Percentiles rank a stretch among this genome's conserved stretches.
Evolutionary conservation across 2,888 invertebrate genomes (phyloP).

Genomic region (Elysia crispata): DNA sequence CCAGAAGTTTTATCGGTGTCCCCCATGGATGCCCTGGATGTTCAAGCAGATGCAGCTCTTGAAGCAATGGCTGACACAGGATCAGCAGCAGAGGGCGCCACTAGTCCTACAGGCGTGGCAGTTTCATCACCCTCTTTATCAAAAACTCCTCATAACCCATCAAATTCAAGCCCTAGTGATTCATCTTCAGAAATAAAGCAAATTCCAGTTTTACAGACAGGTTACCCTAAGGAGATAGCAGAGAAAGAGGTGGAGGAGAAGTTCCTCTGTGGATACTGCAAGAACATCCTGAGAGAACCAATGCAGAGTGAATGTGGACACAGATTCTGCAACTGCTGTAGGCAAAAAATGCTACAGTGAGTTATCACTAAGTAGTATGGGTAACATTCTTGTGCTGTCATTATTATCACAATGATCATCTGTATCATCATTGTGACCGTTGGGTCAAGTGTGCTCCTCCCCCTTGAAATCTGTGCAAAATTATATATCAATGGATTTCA

Average conservation of each 20-base stretch:
- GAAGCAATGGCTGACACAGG: conserved; percentile 31
- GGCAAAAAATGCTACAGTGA: conserved; percentile 31
- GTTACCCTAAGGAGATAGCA: conserved; percentile 32
- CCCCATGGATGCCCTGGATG: conserved; percentile 36
- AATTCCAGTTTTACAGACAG: not conserved
- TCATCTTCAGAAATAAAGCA: too few species aligned
- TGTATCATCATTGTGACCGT: too few species aligned
- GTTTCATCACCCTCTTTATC: not conserved
- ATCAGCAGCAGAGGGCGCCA: not conserved
- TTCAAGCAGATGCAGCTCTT: conserved; percentile 29
- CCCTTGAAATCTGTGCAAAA: too few species aligned
- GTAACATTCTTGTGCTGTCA: too few species aligned
- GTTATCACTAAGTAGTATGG: too few species aligned
- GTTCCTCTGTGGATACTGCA: conserved; percentile 44
- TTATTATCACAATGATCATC: not conserved
- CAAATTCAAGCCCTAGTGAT: too few species aligned
- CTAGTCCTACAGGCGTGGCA: not conserved
- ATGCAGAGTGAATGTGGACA: conserved; percentile 47
- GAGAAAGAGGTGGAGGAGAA: conserved; percentile 36
- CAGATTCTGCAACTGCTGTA: conserved; percentile 37
- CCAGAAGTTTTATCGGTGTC: too few species aligned
- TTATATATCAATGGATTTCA: too few species aligned
- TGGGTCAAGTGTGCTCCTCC: too few species aligned
- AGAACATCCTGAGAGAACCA: conserved; percentile 36
- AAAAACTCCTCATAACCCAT: too few species aligned